Evolutionary conservation across 2,113 vertebrate species (phyloP), one percentile per base, ranked within the genome.

Genomic region (Craseonycteris thonglongyai): DNA sequence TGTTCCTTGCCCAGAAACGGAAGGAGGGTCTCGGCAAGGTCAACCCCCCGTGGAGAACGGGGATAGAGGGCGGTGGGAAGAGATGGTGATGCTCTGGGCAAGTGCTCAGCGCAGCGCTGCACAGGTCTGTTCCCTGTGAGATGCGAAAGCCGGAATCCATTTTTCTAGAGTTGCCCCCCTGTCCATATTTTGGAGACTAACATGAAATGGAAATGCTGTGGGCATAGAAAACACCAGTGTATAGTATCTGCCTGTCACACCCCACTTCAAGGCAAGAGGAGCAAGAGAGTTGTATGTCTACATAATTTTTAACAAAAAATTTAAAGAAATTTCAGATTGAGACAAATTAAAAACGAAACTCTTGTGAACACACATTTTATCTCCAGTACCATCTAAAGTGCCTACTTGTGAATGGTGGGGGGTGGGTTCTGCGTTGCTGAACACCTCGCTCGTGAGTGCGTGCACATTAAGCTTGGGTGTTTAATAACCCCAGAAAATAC

Each of bases 1-100:
- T 71, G 45, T 54, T 90, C 28, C 54, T 84, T 96, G 84, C 33
- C 14, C 42, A 71, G 95, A 94, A 89, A 56, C 49, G 69, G 82
- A 33, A 54, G 82, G 96, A 47, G 96, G 81, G 87, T 84, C 93
- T 91, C 84, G 86, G 95, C 98, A 98, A 98, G 98, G 98, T 98
- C 98, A 98, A 42, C 91, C 76, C 80, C 85, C 45, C 0, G 47
- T 88, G 87, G 45, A 95, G 85, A 75, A 54, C 11, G 35, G 54
- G 24, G 19, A 56, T 28, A 15, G n/a, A 40, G 24, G 58, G 84
- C 54, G 28, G 26, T 35, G 7, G 9, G 90, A 42, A 68, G 86
- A 49, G 63, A 42, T 2, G 18, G 40, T 10, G 82, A n/a, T 19
- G 61, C 18, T 81, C 72, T 22, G 0, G 28, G 33, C 7, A 21